These are phyloP conservation scores for Condylura cristata DNA, from an alignment of 2,113 vertebrate genomes.

Conservation along the genomic window DNA sequence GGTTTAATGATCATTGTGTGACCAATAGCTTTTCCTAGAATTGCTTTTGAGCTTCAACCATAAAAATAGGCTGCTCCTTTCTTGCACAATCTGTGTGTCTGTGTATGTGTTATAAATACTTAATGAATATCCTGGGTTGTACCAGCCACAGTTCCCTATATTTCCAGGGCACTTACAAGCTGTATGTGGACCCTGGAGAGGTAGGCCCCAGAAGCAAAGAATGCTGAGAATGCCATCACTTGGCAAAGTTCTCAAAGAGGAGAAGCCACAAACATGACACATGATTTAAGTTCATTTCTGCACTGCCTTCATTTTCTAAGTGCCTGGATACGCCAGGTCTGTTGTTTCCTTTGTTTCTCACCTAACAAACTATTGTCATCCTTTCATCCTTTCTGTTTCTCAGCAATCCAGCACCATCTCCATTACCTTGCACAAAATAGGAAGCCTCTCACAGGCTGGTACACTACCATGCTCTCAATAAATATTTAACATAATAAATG, in stretches of 20 bases:
- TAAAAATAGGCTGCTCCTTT: neutral
- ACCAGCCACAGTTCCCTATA: neutral
- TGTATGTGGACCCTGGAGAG: neutral
- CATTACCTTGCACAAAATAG: neutral
- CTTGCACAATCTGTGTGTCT: neutral
- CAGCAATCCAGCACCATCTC: neutral
- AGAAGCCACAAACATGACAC: neutral
- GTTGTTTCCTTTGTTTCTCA: neutral
- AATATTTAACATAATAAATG: neutral
- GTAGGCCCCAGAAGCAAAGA: neutral
- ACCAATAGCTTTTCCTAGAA: constrained; percentile 33
- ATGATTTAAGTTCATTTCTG: neutral
- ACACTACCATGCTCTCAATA: neutral
- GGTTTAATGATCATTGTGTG: neutral
- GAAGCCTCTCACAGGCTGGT: neutral
- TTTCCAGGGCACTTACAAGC: neutral
- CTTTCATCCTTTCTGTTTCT: neutral
- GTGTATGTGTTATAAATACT: neutral
- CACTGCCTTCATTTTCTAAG: neutral
- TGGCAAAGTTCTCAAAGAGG: neutral
- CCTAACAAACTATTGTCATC: neutral
- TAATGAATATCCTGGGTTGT: neutral
- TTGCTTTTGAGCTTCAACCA: neutral
- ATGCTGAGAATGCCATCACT: neutral
- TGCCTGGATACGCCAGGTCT: neutral